Percentiles rank a stretch among this genome's conserved stretches.
phyloP scores from a whole-genome alignment of 1,140 invertebrate genomes.

The Bicyclus anynana region DNA sequence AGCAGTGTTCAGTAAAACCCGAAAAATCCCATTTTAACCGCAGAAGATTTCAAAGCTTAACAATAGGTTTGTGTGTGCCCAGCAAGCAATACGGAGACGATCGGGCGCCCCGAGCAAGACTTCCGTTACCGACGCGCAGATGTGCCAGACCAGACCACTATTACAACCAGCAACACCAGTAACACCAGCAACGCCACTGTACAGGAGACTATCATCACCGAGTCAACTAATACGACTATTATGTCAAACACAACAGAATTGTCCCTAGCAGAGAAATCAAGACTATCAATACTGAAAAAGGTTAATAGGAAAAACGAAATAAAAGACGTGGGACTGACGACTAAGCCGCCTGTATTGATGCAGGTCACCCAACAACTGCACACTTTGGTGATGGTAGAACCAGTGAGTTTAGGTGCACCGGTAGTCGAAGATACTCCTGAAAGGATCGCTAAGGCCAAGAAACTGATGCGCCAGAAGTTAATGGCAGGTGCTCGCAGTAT shows the following conservation, averaged over 20 bases:
- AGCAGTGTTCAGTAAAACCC: no score
- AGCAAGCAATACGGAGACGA: conserved; percentile 30
- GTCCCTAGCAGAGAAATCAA: conserved; percentile 57
- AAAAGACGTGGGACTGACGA: conserved; percentile 23
- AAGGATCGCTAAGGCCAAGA: conserved; percentile 38
- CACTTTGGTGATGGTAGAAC: conserved; percentile 54
- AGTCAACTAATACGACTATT: not conserved
- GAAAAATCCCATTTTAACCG: no score
- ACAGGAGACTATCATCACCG: no score
- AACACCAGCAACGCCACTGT: not conserved
- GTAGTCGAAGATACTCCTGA: conserved; percentile 44
- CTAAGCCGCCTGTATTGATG: conserved; percentile 57
- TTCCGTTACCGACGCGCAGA: conserved; percentile 33
- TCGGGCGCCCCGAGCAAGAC: conserved; percentile 17
- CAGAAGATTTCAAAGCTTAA: conserved; percentile 29
- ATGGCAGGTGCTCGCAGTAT: conserved; percentile 44
- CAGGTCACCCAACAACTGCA: conserved; percentile 50
- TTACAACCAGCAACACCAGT: no score
- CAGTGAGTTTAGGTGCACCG: conserved; percentile 26
- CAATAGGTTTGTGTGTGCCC: conserved; percentile 52
- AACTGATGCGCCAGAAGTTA: conserved; percentile 53
- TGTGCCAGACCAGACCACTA: not conserved
- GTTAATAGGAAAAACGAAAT: conserved; percentile 44
- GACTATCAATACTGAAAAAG: conserved; percentile 56
- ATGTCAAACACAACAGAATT: conserved; percentile 24